Conservation (phyloP, 2,888 invertebrate genomes). For the Drosophila buzzatii region DNA sequence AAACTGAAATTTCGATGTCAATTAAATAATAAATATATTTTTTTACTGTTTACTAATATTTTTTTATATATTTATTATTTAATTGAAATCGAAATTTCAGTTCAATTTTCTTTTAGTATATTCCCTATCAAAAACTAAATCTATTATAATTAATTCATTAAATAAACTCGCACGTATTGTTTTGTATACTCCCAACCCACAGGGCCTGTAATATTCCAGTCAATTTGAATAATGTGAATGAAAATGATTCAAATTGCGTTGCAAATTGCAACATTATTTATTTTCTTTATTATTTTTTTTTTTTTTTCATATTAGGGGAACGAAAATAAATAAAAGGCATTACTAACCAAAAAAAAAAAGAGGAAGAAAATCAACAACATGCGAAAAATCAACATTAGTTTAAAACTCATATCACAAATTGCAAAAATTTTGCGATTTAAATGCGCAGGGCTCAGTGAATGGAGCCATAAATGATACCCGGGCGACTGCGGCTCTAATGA, state of each 20-base stretch:
- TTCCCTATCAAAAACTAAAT: neutral
- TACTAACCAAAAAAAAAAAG: neutral
- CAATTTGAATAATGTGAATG: neutral
- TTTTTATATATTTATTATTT: no score
- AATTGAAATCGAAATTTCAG: no score
- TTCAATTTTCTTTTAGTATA: neutral
- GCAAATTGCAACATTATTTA: neutral
- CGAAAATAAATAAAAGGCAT: neutral
- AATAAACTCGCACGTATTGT: neutral
- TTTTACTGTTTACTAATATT: no score
- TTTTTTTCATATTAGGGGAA: neutral
- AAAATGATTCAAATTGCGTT: constrained; percentile 6
- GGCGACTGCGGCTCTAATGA: constrained; percentile 46
- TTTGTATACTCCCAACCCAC: neutral
- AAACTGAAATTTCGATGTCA: no score
- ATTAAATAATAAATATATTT: no score
- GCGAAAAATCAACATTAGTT: constrained; percentile 12
- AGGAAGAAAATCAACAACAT: constrained; percentile 10
- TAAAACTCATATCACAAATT: constrained; percentile 1
- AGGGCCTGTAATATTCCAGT: neutral
- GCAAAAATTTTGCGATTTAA: constrained; percentile 25
- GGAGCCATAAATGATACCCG: constrained; percentile 37
- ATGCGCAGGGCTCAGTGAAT: constrained; percentile 21
- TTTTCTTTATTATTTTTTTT: no score
- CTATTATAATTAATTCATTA: neutral